Evolutionary conservation across 2,797 vertebrate genomes (phyloP).

Genomic region (Periophthalmus magnuspinnatus): DNA sequence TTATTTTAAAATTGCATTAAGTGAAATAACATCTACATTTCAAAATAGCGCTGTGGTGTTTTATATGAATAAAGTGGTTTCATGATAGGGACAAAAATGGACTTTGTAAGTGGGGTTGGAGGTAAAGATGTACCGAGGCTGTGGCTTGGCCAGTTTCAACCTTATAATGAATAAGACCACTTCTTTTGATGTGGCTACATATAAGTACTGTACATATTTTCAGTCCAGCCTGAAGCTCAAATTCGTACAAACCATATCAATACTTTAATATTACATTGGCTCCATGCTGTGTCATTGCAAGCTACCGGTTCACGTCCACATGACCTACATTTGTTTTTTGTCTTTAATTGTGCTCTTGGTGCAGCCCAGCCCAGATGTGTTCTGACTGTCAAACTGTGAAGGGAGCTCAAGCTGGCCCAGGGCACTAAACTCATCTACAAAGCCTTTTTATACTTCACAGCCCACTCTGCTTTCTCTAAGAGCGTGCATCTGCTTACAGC

Average conservation of each 20-base stretch:
- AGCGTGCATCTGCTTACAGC: not conserved
- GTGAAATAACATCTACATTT: not conserved
- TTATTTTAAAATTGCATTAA: not conserved
- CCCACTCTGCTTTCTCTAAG: conserved; percentile 9
- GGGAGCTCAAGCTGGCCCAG: conserved; percentile 31
- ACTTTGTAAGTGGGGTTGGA: not conserved
- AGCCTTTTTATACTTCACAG: conserved; percentile 13
- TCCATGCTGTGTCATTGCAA: conserved; percentile 43
- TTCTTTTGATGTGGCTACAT: not conserved
- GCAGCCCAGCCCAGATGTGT: conserved; percentile 60
- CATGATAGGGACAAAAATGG: not conserved
- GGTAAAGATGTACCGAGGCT: not conserved
- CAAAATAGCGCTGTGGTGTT: not conserved
- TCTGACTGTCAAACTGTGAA: conserved; percentile 44
- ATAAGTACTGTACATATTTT: conserved; percentile 5
- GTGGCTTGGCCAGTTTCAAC: not conserved
- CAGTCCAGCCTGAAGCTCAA: not conserved
- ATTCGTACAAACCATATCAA: conserved; percentile 5
- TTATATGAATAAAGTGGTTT: not conserved
- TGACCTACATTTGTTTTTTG: conserved; percentile 57
- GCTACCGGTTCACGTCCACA: conserved; percentile 34
- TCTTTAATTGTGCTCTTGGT: conserved; percentile 50
- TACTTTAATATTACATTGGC: conserved; percentile 31
- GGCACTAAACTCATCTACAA: conserved; percentile 25
- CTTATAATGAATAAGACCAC: not conserved